Percentiles rank a stretch among this genome's conserved stretches.
phyloP scores from a whole-genome alignment of 2,113 vertebrate species.

The Dinomys branickii region DNA sequence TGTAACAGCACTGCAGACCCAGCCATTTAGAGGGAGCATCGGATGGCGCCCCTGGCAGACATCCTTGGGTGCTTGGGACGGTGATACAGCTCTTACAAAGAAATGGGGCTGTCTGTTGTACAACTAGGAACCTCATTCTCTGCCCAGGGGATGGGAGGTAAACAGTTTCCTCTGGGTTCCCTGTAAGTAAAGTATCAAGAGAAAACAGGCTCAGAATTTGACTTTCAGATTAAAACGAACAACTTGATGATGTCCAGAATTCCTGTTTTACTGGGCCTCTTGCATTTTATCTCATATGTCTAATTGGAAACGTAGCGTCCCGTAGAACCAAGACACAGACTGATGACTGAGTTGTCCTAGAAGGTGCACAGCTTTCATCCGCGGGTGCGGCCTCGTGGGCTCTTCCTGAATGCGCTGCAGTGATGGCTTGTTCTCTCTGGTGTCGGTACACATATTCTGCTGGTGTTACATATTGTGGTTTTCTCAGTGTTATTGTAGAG shows the following conservation, averaged over 20 bases:
- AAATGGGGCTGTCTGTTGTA: not conserved
- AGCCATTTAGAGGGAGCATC: not conserved
- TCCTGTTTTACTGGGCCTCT: not conserved
- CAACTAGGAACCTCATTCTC: not conserved
- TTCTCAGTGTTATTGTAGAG: not conserved
- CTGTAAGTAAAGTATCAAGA: not conserved
- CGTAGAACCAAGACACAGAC: not conserved
- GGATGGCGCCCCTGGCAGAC: not conserved
- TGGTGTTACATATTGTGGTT: fast-evolving
- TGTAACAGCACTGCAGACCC: not conserved
- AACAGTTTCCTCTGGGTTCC: not conserved
- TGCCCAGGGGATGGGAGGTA: not conserved
- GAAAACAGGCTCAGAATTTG: not conserved
- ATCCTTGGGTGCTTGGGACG: not conserved
- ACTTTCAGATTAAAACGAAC: not conserved
- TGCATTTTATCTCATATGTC: not conserved
- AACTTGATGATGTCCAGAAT: not conserved
- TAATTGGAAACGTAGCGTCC: not conserved
- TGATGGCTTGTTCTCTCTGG: not conserved
- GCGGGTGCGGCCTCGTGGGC: not conserved
- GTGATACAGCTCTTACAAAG: not conserved
- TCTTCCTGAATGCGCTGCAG: not conserved
- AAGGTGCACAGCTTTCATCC: not conserved
- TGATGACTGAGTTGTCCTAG: not conserved
- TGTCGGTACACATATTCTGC: not conserved